These are phyloP conservation scores for Aphis craccivora DNA, from an alignment of 1,140 invertebrate genomes.

Conservation along the genomic window DNA sequence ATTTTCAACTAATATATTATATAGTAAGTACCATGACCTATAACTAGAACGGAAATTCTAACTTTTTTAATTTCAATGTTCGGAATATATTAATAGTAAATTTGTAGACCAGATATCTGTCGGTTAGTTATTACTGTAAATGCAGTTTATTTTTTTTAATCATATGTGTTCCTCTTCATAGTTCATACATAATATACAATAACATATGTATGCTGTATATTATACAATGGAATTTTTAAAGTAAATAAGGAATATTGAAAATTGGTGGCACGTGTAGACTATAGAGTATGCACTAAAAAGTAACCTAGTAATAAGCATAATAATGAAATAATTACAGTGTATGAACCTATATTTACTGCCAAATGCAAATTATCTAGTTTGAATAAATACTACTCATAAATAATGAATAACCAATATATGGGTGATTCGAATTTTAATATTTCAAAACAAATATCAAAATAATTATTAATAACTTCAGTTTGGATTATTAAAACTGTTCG, in stretches of 20 bases:
- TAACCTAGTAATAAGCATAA: neutral
- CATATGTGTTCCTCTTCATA: neutral
- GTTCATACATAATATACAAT: neutral
- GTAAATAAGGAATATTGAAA: neutral
- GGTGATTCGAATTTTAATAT: neutral
- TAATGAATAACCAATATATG: neutral
- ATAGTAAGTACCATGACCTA: neutral
- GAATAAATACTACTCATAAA: neutral
- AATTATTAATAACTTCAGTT: neutral
- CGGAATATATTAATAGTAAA: neutral
- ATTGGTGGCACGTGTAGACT: neutral
- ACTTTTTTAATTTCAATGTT: neutral
- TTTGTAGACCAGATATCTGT: neutral
- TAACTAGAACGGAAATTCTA: slow-evolving; percentile 5
- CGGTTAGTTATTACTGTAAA: neutral
- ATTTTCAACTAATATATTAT: neutral
- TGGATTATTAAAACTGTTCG: neutral
- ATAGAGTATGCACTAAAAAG: neutral
- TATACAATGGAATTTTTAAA: neutral
- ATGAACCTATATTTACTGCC: neutral
- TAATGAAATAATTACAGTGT: neutral
- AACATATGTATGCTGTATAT: neutral
- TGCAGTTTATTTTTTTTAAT: slow-evolving; percentile 1
- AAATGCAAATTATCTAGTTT: neutral
- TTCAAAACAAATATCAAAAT: neutral